Evolutionary conservation across 2,797 vertebrate species (phyloP), one percentile per base, ranked within the genome.

Genomic region (Channallabes apus): DNA sequence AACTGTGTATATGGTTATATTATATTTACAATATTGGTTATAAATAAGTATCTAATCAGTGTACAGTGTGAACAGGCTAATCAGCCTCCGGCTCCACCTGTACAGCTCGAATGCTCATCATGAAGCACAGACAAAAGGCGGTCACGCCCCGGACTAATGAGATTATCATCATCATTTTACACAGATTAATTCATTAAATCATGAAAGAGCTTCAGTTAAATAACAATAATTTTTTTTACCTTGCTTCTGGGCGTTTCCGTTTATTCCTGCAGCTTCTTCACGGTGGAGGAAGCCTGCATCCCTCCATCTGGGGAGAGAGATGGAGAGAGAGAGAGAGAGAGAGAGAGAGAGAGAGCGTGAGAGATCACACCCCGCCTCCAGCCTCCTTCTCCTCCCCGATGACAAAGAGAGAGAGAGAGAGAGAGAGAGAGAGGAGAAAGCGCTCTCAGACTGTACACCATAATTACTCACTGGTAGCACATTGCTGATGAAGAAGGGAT

Each of bases 191-290:
- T 69, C 6, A 56, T 68, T 82, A 35, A 69, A 69, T 35, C 46
- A 68, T 80, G 51, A 46, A 18, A 12, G 9, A 51, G 41, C 62
- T 32, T 65, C 18, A 51, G 61, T 54, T 65, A 65, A 80, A 80
- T 65, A 80, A 65, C 61, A 17, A 80, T 27, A 20, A 22, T 6
- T 64, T 54, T 46, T 75, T 75, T 83, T 83, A 83, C 82, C 82
- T 83, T 83, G 46, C 17, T 83, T 11, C 59, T 83, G 82, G 82
- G 82, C 82, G 82, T 83, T 75, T 83, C 82, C 82, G 59, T 64
- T 83, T 83, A 83, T 29, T 83, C 82, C 82, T 68, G 82, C 82
- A 83, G 82, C 56, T 83, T 83, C 82, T 83, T 83, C 56, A 83
- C 38, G 15, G 82, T 62, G 71, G 71, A 83, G 82, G 58, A 83